A percentile compares a stretch with the other conserved stretches of the same genome.
Evolutionary conservation across 2,888 invertebrate species (phyloP).

Genomic region (Diarsia dahlii): DNA sequence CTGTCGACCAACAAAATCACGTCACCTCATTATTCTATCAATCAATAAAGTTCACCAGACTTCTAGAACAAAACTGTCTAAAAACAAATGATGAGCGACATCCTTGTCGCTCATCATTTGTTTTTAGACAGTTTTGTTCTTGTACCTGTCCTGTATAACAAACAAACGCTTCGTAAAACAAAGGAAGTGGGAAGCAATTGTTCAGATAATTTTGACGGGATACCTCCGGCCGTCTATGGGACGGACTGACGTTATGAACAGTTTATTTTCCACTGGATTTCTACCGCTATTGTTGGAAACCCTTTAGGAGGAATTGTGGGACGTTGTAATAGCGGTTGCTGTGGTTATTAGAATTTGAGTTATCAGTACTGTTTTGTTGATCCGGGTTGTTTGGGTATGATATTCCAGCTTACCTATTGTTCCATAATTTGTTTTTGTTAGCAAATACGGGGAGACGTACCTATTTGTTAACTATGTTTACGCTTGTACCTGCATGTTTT

Average conservation of each 20-base stretch:
- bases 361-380: constrained; percentile 17
- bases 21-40: background rate
- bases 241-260: constrained; percentile 21
- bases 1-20: background rate
- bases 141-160: background rate
- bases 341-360: constrained; percentile 20
- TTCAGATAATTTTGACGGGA: constrained; percentile 43
- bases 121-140: background rate
- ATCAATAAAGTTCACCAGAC: background rate
- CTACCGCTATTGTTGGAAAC: constrained; percentile 24
- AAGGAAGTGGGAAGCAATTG: constrained; percentile 24
- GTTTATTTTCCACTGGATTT: constrained; percentile 28
- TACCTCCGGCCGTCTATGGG: constrained; percentile 22
- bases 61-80: too few species aligned
- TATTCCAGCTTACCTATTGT: constrained; percentile 1
- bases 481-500: too few species aligned
- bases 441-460: background rate
- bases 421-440: background rate
- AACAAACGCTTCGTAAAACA: constrained; percentile 24
- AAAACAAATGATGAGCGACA: too few species aligned
- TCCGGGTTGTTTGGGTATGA: background rate
- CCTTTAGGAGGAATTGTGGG: constrained; percentile 4
- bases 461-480: too few species aligned
- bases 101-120: background rate
- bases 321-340: background rate